Evolutionary conservation across 2,797 vertebrate species (phyloP), one percentile per base, ranked within the genome.

Genomic region (Pelodytes ibericus): DNA sequence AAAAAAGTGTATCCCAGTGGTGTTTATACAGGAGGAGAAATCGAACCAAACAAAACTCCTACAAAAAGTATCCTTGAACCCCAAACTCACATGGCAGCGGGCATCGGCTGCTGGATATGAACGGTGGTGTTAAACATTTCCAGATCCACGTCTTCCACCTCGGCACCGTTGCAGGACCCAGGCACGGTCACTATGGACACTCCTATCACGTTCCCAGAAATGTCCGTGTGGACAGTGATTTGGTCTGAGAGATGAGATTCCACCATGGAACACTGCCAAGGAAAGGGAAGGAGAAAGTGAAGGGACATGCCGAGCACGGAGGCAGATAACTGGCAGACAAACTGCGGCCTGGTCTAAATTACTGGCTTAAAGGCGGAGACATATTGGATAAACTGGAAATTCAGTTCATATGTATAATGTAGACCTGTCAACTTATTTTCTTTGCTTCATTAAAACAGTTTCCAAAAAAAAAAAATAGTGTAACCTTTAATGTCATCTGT

Each of bases 51-150:
- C 33, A 36, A 5, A 36, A 1, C 47, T 26, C 47, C 9, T 16
- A 51, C 9, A 56, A 49, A 4, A 56, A 56, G 11, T 56, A 2
- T 8, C 51, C 1, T 0, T 7, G n/a, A 26, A 20, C 16, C 27
- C 0, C 4, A 27, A 11, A 86, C 95, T 91, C 83, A 97, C 96
- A 89, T 90, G 0, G 95, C 91, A 0, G 95, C 94, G 0, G 83
- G 91, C 49, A 90, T 77, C 0, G 95, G 95, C 0, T 86, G 89
- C 85, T 92, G 86, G 79, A 98, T 62, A 25, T 84, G 88, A 68
- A 96, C 87, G 0, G 95, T 94, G 3, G 94, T 96, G 86, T 96
- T 98, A 83, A 96, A 98, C 18, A 92, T 83, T 74, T 97, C 95
- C 25, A 96, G 90, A 71, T 96, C 94, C 0, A 93, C 93, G 0